Base-by-base conservation (phyloP, 2,888 invertebrate species). In the Rhaphigaster nebulosa region DNA sequence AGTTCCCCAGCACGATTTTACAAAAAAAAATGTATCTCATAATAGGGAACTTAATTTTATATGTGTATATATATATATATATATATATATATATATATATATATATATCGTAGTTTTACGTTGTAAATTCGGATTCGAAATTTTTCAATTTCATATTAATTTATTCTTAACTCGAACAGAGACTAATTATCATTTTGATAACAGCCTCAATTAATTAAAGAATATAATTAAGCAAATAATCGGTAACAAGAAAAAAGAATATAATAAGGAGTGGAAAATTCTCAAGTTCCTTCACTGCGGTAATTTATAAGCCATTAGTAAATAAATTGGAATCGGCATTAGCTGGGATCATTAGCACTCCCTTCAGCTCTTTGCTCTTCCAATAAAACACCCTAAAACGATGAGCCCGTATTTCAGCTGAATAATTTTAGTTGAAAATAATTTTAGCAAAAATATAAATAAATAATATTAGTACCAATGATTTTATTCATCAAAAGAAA, bases 261-360 rank as follows among this genome's bases (percentile, higher is more conserved):
- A 38, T 0, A 38, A 76, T 20, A 10, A 76, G 23, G 3, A 76
- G 34, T 13, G 0, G 29, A 38, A 34, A 38, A 5, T 65, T 29
- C 13, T 29, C 65, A 18, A 65, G 70, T 76, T 76, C 38, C 38
- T 76, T 76, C 23, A 8, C 70, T 10, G 34, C 29, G 2, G 18
- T 76, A 76, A 76, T 76, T 76, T 20, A 76, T 38, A 38, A 76
- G 34, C 70, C 70, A 76, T 76, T 76, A 76, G 70, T 34, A 76
- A 76, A 76, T 76, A 76, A 76, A 38, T 76, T 38, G 20, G 20
- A 76, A 76, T 29, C 70, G 34, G 34, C 18, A 38, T 76, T 76
- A 76, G 6, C 70, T 38, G 8, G 1, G 0, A 76, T 38, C 34
- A 38, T 76, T 76, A 76, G 29, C 65, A 34, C 15, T 18, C 29